phyloP scores from a whole-genome alignment of 2,113 vertebrate genomes.

The Pangasianodon hypophthalmus region DNA sequence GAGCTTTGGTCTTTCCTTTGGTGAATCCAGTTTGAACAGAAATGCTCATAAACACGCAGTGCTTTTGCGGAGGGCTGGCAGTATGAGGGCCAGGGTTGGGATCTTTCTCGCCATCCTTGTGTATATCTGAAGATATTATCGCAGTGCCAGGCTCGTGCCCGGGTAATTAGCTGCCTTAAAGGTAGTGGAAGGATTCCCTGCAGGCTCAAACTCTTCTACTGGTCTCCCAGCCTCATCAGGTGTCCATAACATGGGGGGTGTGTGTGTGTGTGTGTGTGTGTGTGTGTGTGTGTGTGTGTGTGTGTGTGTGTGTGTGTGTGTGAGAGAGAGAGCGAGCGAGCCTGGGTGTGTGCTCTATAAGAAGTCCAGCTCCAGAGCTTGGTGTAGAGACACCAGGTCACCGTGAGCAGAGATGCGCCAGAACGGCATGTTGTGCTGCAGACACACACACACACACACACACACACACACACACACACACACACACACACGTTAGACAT shows the following conservation, averaged over 20 bases:
- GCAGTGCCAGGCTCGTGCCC: slow-evolving; percentile 59
- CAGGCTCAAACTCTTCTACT: slow-evolving; percentile 37
- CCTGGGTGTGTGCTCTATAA: slow-evolving; percentile 75
- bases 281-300: slow-evolving; percentile 36
- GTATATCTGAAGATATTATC: slow-evolving; percentile 23
- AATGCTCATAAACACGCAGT: slow-evolving; percentile 26
- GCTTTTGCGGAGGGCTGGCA: slow-evolving; percentile 21
- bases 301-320: not conserved
- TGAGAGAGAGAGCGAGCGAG: not conserved
- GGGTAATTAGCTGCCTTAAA: slow-evolving; percentile 71
- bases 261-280: slow-evolving; percentile 35
- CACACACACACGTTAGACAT: not conserved
- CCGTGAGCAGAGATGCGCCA: slow-evolving; percentile 94
- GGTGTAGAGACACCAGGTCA: slow-evolving; percentile 93
- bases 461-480: not conserved
- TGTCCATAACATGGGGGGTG: slow-evolving; percentile 6
- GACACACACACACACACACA: not conserved
- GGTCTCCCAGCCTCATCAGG: slow-evolving; percentile 48
- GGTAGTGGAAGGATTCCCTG: slow-evolving; percentile 48
- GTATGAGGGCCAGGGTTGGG: not conserved
- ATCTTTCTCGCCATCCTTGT: not conserved
- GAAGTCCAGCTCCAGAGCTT: slow-evolving; percentile 96
- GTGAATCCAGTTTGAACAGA: slow-evolving; percentile 46
- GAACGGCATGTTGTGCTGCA: slow-evolving; percentile 98
- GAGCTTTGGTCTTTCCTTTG: slow-evolving; percentile 59